Conservation (phyloP, 64 coral and sea anemone genomes). For the Stylophora pistillata region DNA sequence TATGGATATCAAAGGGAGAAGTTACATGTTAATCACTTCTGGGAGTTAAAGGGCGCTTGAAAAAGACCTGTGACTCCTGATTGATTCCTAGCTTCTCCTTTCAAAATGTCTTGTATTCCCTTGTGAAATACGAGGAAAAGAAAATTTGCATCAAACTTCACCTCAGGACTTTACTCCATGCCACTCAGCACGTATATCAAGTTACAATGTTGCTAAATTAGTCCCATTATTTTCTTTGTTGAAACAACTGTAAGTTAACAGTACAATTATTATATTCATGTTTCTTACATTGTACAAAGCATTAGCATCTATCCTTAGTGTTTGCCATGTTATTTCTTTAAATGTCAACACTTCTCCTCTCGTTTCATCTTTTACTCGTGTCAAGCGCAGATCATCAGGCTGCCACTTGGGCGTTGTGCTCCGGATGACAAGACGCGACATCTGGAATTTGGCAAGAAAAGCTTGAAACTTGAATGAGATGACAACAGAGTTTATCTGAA, state of each 20-base stretch:
- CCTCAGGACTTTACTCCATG: too few species aligned
- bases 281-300: constrained; percentile 72
- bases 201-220: too few species aligned
- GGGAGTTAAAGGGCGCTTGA: too few species aligned
- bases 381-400: constrained; percentile 74
- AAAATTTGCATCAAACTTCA: too few species aligned
- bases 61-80: too few species aligned
- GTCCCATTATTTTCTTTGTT: background rate
- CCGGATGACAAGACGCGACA: constrained; percentile 82
- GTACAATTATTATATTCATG: background rate
- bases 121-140: too few species aligned
- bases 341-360: constrained; percentile 89
- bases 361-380: constrained; percentile 85
- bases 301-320: constrained; percentile 93
- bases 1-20: too few species aligned
- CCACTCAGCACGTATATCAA: too few species aligned
- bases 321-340: constrained; percentile 93
- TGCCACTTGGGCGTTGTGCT: constrained; percentile 91
- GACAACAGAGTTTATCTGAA: constrained; percentile 94
- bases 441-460: constrained; percentile 92
- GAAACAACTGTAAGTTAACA: background rate
- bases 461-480: constrained; percentile 91
- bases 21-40: too few species aligned
- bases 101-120: too few species aligned
- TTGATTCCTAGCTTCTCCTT: too few species aligned